Evolutionary conservation across 2,888 invertebrate species (phyloP), one percentile per base, ranked within the genome.

Genomic region (Teleogryllus oceanicus): DNA sequence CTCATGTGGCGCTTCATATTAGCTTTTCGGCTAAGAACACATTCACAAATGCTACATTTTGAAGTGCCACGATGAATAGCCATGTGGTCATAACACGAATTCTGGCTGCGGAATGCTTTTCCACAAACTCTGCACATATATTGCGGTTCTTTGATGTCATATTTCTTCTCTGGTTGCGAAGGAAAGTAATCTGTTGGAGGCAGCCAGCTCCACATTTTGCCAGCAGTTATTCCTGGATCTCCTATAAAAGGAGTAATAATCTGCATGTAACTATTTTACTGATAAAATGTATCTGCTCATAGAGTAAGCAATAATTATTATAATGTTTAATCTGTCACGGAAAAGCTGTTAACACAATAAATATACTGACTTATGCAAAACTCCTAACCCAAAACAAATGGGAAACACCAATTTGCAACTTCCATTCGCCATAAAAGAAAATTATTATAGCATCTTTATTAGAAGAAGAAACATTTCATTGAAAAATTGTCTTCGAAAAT

Each of bases 1-100:
- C 75, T 74, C 80, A 82, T 78, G 51, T 80, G 81, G 51, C 80
- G 74, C 50, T 81, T 81, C 80, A 83, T 81, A 78, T 82, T 80
- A 11, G 78, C 79, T 74, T 84, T 84, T 80, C 88, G 87, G 84
- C 88, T 88, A 83, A 89, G 85, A 82, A 89, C 88, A 84, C 87
- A 88, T 83, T 87, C 86, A 84, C 89, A 89, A 81, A 88, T 86
- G 80, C 86, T 86, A 84, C 89, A 89, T 84, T 87, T 87, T 81
- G 89, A 88, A 83, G 87, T 87, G 77, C 89, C 89, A 83, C 87
- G 86, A 85, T 89, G 89, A 84, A 87, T 87, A 83, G 88, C 88
- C 86, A 88, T 88, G 85, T 89, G 89, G 84, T 88, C 88, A 85
- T 87, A 80, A 50, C 79, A 80, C 11, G 83, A 83, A 79, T 83